Percentiles rank a stretch among this genome's conserved stretches.
Evolutionary conservation across 2,113 vertebrate genomes (phyloP).

Genomic region (Petroica traversi): DNA sequence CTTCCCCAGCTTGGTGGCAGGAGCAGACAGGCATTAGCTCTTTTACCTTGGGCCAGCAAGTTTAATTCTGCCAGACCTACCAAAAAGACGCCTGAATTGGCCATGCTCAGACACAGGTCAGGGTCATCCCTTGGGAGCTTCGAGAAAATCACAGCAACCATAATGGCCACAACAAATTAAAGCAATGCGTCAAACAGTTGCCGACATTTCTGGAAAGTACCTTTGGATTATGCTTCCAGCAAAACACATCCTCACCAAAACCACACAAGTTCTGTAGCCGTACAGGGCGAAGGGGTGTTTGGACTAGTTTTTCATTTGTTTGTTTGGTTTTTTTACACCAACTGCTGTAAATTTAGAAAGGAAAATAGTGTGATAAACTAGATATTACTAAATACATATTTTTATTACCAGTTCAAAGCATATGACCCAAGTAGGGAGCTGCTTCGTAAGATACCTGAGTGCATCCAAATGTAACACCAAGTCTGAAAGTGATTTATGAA

Average conservation of each 20-base stretch:
- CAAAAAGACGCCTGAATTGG: neutral
- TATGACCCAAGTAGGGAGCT: neutral
- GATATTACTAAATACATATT: neutral
- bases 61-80: conserved; percentile 31
- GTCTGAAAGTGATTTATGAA: neutral
- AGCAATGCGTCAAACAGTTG: conserved; percentile 2
- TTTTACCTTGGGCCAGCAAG: conserved; percentile 53
- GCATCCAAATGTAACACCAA: neutral
- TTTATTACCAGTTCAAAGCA: neutral
- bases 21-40: conserved; percentile 50
- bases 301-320: neutral
- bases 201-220: conserved; percentile 42
- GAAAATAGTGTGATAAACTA: neutral
- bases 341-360: neutral
- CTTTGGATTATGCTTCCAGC: conserved; percentile 29
- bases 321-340: neutral
- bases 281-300: fast-evolving
- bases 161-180: conserved; percentile 53
- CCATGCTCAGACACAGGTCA: conserved; percentile 1
- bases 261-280: neutral
- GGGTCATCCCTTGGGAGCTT: conserved; percentile 36
- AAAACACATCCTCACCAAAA: conserved; percentile 14
- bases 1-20: conserved; percentile 45
- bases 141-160: neutral
- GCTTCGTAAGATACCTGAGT: neutral